Percentiles rank a stretch among this genome's conserved stretches.
phyloP scores from a whole-genome alignment of 2,888 invertebrate species.

The Rhodophaea formosa region DNA sequence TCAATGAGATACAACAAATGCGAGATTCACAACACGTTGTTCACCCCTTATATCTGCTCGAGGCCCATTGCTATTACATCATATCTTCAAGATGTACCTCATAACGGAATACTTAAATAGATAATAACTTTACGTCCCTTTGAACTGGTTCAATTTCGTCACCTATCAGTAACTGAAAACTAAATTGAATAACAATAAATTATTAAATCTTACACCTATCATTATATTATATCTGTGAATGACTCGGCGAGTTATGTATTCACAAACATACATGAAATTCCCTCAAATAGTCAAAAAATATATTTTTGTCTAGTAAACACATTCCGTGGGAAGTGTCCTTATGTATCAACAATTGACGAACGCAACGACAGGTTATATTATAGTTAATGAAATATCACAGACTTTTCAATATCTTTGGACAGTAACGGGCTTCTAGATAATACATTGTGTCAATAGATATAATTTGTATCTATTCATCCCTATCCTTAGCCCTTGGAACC shows the following conservation, averaged over 20 bases:
- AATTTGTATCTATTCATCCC: slow-evolving; percentile 68
- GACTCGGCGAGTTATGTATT: slow-evolving; percentile 70
- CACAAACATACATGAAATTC: slow-evolving; percentile 75
- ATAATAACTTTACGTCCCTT: slow-evolving; percentile 80
- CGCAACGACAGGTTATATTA: slow-evolving; percentile 78
- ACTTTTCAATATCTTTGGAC: slow-evolving; percentile 80
- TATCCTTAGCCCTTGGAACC: slow-evolving; percentile 62
- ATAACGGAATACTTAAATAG: slow-evolving; percentile 65
- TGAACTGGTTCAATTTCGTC: slow-evolving; percentile 79
- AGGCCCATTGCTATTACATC: slow-evolving; percentile 62
- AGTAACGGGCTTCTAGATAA: slow-evolving; percentile 70
- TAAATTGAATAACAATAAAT: slow-evolving; percentile 81
- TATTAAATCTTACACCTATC: slow-evolving; percentile 80
- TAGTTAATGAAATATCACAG: slow-evolving; percentile 80
- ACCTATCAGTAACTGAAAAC: slow-evolving; percentile 77
- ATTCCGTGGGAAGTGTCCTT: slow-evolving; percentile 67
- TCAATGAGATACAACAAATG: slow-evolving; percentile 46
- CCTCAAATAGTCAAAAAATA: slow-evolving; percentile 81
- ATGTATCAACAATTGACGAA: slow-evolving; percentile 81
- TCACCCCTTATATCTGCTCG: slow-evolving; percentile 60
- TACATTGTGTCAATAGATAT: slow-evolving; percentile 48
- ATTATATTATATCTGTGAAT: slow-evolving; percentile 73
- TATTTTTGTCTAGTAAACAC: slow-evolving; percentile 78
- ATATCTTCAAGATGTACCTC: slow-evolving; percentile 52
- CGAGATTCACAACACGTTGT: slow-evolving; percentile 71